Conservation (phyloP, 2,797 vertebrate genomes). For the Ceyx erithaca region DNA sequence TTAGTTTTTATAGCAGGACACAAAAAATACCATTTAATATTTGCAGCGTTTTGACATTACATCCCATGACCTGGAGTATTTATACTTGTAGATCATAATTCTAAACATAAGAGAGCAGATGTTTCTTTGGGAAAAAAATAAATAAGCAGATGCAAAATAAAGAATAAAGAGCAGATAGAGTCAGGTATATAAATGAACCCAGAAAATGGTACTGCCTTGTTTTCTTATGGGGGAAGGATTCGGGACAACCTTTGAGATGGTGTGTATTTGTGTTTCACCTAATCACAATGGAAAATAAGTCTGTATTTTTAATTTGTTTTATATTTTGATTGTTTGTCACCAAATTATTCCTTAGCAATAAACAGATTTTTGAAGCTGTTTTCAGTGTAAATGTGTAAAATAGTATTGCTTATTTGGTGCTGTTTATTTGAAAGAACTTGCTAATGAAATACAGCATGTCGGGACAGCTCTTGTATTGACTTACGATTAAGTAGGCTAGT, state of each 20-base stretch:
- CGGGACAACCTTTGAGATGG: not conserved
- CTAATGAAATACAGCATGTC: constrained; percentile 1
- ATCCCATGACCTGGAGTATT: not conserved
- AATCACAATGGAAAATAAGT: not conserved
- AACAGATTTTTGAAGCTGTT: constrained; percentile 13
- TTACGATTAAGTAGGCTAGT: not conserved
- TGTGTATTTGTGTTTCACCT: not conserved
- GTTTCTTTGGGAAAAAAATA: constrained; percentile 19
- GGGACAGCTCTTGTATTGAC: not conserved
- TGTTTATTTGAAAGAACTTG: constrained; percentile 29
- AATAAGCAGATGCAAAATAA: not conserved
- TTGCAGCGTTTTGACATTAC: not conserved
- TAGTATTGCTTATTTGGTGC: not conserved
- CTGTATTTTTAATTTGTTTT: not conserved
- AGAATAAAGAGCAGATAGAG: constrained; percentile 3
- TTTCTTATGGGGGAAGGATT: not conserved
- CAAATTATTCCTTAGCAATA: constrained; percentile 14
- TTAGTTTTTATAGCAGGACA: not conserved
- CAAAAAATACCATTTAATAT: not conserved
- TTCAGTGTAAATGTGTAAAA: constrained; percentile 10
- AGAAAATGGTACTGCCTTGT: not conserved
- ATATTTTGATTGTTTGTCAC: not conserved
- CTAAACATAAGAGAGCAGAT: constrained; percentile 18
- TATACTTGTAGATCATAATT: not conserved
- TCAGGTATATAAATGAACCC: constrained; percentile 3